Evolutionary conservation across 2,888 invertebrate genomes (phyloP), one percentile per base, ranked within the genome.

Genomic region (Tribolium freemani): DNA sequence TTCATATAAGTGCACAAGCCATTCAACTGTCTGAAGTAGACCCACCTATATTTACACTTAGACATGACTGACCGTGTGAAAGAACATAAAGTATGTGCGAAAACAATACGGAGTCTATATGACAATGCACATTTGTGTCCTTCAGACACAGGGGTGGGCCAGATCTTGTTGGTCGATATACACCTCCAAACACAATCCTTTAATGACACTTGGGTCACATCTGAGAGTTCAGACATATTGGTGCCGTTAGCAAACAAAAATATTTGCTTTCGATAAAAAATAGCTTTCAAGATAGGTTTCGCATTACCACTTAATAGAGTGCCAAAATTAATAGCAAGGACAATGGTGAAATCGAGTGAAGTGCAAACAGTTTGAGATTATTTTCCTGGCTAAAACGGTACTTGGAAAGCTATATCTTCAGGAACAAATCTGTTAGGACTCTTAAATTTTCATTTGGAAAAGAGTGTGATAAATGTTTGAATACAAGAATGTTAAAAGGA

Each of bases 11-110:
- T 76, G 74, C 77, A 69, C 69, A 69, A 78, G 72, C 79, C 70
- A 81, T 82, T 80, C 77, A 81, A 77, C 79, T 81, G 81, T 82
- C 82, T 79, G 80, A 76, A 78, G 77, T 77, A 74, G 81, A 79
- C 81, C 80, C 81, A 81, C 82, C 82, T 80, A 79, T 81, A 80
- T 82, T 82, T 82, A 79, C 79, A 80, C 77, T 78, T 71, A 77
- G 76, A 78, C 76, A 79, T 77, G 79, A 75, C 77, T 80, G 76
- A 81, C 79, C 82, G 82, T 82, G 82, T 82, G 82, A 82, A 82
- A 79, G 77, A 78, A 75, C 74, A 74, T 74, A 74, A 75, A 75
- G 77, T 75, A 76, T 80, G 79, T 81, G 82, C 82, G 82, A 81
- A 82, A 81, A 82, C 81, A 81, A 81, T 79, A 76, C 76, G 58